These are phyloP conservation scores for Zeus faber DNA, from an alignment of 2,113 vertebrate species.

Conservation along the genomic window DNA sequence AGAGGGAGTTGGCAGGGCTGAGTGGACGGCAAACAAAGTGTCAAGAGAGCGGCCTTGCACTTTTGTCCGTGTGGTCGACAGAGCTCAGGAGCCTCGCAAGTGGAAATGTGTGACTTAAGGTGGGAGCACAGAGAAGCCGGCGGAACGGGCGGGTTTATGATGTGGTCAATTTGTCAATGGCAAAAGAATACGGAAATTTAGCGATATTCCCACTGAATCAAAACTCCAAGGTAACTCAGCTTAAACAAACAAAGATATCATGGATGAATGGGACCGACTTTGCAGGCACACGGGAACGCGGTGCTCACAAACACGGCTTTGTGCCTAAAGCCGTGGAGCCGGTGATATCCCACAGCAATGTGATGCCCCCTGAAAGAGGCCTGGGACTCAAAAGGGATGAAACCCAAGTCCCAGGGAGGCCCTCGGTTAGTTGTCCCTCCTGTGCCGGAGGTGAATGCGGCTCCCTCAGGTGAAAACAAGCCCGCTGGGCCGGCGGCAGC, in stretches of 20 bases:
- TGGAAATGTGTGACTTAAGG: conserved; percentile 14
- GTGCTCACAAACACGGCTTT: conserved; percentile 48
- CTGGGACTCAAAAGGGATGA: conserved; percentile 51
- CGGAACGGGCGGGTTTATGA: neutral
- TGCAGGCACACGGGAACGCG: conserved; percentile 29
- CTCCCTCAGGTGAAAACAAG: conserved; percentile 54
- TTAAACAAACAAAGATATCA: too few species aligned
- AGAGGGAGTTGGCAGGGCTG: conserved; percentile 40
- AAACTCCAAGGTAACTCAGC: conserved; percentile 18
- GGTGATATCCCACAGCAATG: conserved; percentile 44
- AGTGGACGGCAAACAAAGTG: conserved; percentile 58
- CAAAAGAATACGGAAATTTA: conserved; percentile 30
- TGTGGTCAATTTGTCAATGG: neutral
- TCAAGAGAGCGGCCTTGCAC: too few species aligned
- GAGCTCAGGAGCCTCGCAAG: conserved; percentile 39
- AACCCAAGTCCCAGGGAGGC: conserved; percentile 54
- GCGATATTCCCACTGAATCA: conserved; percentile 10
- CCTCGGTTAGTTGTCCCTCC: conserved; percentile 55
- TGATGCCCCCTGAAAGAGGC: conserved; percentile 39
- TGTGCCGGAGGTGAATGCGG: conserved; percentile 49
- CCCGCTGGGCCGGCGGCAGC: conserved; percentile 26
- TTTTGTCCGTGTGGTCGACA: conserved; percentile 25
- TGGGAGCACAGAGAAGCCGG: too few species aligned
- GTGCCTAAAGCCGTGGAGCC: conserved; percentile 36
- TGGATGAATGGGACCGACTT: conserved; percentile 18